A percentile compares a stretch with the other conserved stretches of the same genome.
Evolutionary conservation across 2,113 vertebrate genomes (phyloP).

Genomic region (Maccullochella peelii): DNA sequence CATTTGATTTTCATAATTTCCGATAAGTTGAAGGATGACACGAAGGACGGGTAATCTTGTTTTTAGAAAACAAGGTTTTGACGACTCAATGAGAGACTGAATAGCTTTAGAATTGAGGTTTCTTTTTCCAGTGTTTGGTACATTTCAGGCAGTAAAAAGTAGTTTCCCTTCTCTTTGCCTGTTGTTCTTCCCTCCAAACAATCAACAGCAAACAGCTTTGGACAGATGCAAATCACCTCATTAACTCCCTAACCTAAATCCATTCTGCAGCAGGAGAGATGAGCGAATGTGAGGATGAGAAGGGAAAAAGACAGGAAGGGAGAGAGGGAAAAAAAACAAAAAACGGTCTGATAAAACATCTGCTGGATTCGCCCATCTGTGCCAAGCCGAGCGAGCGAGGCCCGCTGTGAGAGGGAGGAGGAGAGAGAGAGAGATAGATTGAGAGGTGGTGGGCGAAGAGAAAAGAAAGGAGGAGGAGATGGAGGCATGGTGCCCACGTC

Average conservation of each 20-base stretch:
- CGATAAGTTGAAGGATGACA: background rate
- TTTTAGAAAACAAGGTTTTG: background rate
- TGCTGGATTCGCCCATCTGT: constrained; percentile 80
- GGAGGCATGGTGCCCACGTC: constrained; percentile 70
- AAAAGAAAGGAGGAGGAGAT: constrained; percentile 53
- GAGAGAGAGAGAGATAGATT: constrained; percentile 41
- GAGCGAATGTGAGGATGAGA: constrained; percentile 17
- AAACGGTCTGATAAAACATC: constrained; percentile 76
- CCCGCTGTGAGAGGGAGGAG: constrained; percentile 50
- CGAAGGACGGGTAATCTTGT: background rate
- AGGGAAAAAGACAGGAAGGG: constrained; percentile 25
- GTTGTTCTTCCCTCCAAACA: constrained; percentile 76
- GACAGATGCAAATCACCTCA: constrained; percentile 84
- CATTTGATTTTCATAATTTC: background rate
- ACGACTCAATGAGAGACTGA: background rate
- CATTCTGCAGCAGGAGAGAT: constrained; percentile 65
- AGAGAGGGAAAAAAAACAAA: background rate
- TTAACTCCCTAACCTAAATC: constrained; percentile 78
- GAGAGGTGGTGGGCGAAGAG: constrained; percentile 57
- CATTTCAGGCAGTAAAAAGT: constrained; percentile 49
- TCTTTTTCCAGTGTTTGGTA: background rate
- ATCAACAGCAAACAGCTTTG: constrained; percentile 79
- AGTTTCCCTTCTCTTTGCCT: constrained; percentile 27
- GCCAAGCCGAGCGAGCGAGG: constrained; percentile 73
- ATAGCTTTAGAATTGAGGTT: background rate